phyloP scores from a whole-genome alignment of 2,113 vertebrate species.

The Ia io region DNA sequence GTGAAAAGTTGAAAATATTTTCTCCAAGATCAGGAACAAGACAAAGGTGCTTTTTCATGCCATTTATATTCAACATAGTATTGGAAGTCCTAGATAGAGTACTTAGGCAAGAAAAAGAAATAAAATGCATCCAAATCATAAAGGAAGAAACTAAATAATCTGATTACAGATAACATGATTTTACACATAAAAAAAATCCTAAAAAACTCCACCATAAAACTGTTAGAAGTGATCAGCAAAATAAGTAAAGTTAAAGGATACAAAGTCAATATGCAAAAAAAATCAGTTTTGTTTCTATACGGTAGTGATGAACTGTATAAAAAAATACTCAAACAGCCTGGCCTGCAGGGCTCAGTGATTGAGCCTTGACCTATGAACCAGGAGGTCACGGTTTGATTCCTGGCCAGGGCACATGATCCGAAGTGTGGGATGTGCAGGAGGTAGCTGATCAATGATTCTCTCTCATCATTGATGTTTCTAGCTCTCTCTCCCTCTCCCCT shows the following conservation, averaged over 20 bases:
- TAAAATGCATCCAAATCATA: not conserved
- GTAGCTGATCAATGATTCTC: too few species aligned
- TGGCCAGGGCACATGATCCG: too few species aligned
- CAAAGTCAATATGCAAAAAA: not conserved
- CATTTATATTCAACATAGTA: not conserved
- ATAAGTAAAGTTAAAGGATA: not conserved
- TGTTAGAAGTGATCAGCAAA: not conserved
- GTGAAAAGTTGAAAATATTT: not conserved
- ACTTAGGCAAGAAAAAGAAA: not conserved
- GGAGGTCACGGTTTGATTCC: too few species aligned
- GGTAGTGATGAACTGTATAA: not conserved
- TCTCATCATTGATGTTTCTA: too few species aligned
- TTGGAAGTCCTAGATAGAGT: too few species aligned
- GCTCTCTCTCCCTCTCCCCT: too few species aligned
- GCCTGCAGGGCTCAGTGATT: too few species aligned
- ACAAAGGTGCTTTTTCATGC: not conserved
- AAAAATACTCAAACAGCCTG: not conserved
- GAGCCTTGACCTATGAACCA: too few species aligned
- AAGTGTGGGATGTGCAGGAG: too few species aligned
- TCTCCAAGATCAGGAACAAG: not conserved
- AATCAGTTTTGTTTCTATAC: not conserved
- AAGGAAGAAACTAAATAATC: not conserved
- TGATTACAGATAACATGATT: not conserved
- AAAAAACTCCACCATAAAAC: not conserved
- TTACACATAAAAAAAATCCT: not conserved